Evolutionary conservation across 92 coral and sea anemone genomes (phyloP).

Genomic region (Heliopora coerulea): DNA sequence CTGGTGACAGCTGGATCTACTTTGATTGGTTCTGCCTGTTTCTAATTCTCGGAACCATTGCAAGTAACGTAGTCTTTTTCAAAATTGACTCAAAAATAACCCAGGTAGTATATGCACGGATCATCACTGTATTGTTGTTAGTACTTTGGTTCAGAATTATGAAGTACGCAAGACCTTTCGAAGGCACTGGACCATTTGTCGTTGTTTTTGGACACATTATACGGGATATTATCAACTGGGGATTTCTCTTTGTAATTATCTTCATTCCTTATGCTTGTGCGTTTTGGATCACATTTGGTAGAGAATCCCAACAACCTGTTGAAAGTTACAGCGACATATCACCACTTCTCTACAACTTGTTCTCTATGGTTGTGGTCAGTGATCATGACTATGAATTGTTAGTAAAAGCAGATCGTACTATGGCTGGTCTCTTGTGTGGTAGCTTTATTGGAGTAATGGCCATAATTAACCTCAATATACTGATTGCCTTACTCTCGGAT

Average conservation of each 20-base stretch:
- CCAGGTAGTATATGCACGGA: background rate
- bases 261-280: background rate
- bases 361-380: background rate
- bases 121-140: background rate
- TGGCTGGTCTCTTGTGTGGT: background rate
- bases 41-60: background rate
- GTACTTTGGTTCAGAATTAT: background rate
- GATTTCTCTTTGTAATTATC: background rate
- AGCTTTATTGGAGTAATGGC: background rate
- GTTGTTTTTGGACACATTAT: background rate
- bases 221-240: background rate
- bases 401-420: background rate
- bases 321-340: background rate
- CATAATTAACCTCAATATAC: background rate
- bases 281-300: background rate
- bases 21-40: background rate
- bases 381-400: background rate
- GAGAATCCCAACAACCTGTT: background rate
- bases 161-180: conserved; percentile 13
- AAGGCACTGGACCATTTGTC: background rate
- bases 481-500: conserved; percentile 8
- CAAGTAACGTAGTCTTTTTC: background rate
- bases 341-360: background rate
- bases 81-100: no score
- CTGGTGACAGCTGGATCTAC: background rate